phyloP scores from a whole-genome alignment of 2,888 invertebrate species.

The Chelonus formosanus region DNA sequence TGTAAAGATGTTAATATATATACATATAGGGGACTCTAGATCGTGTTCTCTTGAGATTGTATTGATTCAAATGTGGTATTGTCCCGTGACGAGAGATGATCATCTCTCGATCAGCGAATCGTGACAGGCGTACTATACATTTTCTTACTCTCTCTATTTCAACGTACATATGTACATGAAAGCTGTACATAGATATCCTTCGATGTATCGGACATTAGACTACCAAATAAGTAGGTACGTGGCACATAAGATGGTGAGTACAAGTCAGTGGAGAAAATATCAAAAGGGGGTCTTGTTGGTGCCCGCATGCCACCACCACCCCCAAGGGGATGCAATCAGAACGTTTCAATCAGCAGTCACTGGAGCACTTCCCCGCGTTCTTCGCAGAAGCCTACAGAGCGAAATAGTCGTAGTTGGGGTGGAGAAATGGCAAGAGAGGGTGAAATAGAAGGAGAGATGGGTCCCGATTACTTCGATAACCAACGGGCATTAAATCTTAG shows the following conservation, averaged over 20 bases:
- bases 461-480: conserved; percentile 60
- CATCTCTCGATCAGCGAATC: conserved; percentile 22
- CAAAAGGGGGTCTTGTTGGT: conserved; percentile 23
- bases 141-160: conserved; percentile 32
- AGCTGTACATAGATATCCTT: conserved; percentile 15
- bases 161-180: too few relatives aligned
- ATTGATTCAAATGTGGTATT: conserved; percentile 9
- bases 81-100: conserved; percentile 16
- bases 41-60: conserved; percentile 11
- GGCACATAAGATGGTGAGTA: conserved; percentile 34
- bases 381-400: conserved; percentile 28
- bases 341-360: conserved; percentile 65
- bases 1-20: too few relatives aligned
- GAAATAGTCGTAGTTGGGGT: conserved; percentile 37
- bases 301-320: conserved; percentile 48
- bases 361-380: conserved; percentile 39
- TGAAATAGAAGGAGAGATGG: conserved; percentile 3
- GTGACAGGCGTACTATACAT: conserved; percentile 31
- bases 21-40: neutral
- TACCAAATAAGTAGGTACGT: conserved; percentile 64
- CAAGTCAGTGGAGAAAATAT: conserved; percentile 17
- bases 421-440: conserved; percentile 15
- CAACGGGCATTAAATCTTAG: conserved; percentile 61
- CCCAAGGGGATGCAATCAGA: conserved; percentile 64
- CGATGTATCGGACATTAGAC: conserved; percentile 60